A percentile compares a stretch with the other conserved stretches of the same genome.
phyloP scores from a whole-genome alignment of 2,797 vertebrate species.

The Podarcis siculus region DNA sequence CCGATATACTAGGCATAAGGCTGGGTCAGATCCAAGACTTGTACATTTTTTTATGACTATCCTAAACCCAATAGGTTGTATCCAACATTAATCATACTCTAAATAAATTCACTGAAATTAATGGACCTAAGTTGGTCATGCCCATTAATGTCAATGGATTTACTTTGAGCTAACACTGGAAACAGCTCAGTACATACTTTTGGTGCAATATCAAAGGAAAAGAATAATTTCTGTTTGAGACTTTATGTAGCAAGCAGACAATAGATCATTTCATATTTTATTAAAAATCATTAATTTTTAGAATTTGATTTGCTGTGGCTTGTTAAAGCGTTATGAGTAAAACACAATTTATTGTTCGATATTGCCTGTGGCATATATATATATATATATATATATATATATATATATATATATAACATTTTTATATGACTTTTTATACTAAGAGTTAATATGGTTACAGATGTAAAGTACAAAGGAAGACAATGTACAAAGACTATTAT shows the following conservation, averaged over 20 bases:
- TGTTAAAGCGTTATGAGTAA: constrained; percentile 4
- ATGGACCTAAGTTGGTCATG: too few species aligned
- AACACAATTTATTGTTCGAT: neutral
- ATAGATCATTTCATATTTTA: constrained; percentile 5
- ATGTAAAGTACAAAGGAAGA: constrained; percentile 51
- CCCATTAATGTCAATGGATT: too few species aligned
- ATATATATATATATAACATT: neutral
- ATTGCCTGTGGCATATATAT: neutral
- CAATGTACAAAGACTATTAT: constrained; percentile 49
- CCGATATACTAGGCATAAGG: neutral
- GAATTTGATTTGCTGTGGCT: neutral
- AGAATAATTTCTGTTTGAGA: neutral
- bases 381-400: too few species aligned
- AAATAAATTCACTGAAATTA: too few species aligned
- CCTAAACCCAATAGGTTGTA: too few species aligned
- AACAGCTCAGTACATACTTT: neutral
- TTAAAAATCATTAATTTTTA: constrained; percentile 18
- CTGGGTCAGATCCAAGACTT: neutral
- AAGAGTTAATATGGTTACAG: constrained; percentile 36
- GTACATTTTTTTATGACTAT: neutral
- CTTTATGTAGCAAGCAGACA: neutral
- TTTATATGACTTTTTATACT: constrained; percentile 19
- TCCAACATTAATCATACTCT: too few species aligned
- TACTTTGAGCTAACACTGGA: too few species aligned
- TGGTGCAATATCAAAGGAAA: neutral